Evolutionary conservation across 2,113 vertebrate genomes (phyloP).

Genomic region (Mormyrus iriodes): DNA sequence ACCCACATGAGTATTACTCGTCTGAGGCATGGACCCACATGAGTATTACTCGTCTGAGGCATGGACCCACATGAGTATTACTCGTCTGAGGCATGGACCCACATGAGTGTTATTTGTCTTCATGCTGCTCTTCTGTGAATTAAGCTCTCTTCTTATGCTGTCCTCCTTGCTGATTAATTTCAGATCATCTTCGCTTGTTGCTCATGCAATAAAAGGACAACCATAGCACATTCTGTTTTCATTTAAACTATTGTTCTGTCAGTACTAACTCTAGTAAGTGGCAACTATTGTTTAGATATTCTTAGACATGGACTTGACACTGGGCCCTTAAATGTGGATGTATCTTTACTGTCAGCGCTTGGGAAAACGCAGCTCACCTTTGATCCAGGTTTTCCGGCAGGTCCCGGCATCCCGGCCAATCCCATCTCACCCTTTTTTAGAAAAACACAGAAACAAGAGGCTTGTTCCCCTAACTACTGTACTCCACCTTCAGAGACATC

Average conservation of each 20-base stretch:
- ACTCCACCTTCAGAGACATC: neutral
- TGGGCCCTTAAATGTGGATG: neutral
- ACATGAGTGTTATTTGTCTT: too few relatives aligned
- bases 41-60: too few relatives aligned
- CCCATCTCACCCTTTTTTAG: conserved; percentile 75
- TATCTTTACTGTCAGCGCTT: neutral
- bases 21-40: too few relatives aligned
- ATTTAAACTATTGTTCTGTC: neutral
- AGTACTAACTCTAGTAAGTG: neutral
- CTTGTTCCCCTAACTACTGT: neutral
- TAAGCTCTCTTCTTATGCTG: neutral
- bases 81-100: too few relatives aligned
- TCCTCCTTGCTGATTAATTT: neutral
- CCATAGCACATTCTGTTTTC: neutral
- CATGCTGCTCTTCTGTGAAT: neutral
- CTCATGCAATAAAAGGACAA: neutral
- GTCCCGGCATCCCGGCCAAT: conserved; percentile 67
- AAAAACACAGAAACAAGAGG: conserved; percentile 16
- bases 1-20: too few relatives aligned
- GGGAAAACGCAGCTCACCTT: conserved; percentile 64
- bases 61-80: neutral
- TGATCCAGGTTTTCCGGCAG: conserved; percentile 67
- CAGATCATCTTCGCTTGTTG: neutral
- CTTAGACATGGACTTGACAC: neutral
- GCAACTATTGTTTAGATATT: too few relatives aligned